Evolutionary conservation across 2,888 invertebrate genomes (phyloP).

Genomic region (Heliconius hortense): DNA sequence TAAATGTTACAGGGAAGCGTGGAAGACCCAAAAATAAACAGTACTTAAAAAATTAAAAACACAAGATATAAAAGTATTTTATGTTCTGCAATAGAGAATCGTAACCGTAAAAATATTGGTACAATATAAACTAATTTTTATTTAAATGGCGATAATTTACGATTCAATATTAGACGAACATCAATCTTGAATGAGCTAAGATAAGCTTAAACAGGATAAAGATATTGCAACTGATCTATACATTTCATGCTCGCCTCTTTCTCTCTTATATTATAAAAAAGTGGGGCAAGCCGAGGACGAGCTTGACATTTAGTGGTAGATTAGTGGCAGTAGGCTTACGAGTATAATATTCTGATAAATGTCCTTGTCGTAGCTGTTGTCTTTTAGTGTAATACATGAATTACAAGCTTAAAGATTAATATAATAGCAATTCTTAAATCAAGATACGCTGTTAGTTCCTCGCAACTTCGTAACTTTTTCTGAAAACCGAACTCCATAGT

Average conservation of each 20-base stretch:
- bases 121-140: not conserved
- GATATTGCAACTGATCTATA: not conserved
- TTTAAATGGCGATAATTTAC: not conserved
- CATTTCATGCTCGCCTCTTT: not conserved
- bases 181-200: not conserved
- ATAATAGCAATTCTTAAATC: not conserved
- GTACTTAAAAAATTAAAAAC: not conserved
- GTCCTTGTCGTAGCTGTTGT: not conserved
- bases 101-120: not conserved
- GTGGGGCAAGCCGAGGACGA: not conserved
- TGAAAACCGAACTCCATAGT: not conserved
- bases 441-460: not conserved
- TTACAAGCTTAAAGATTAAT: not conserved
- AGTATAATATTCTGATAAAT: not conserved
- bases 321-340: not conserved
- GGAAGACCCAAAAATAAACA: constrained; percentile 12
- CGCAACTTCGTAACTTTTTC: not conserved
- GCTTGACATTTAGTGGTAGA: not conserved
- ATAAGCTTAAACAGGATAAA: not conserved
- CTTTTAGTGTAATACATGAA: not conserved
- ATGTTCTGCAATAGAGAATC: not conserved
- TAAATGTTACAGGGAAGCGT: not conserved
- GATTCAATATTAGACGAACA: not conserved
- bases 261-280: too few relatives aligned
- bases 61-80: not conserved